These are phyloP conservation scores for Australoheros facetus DNA, from an alignment of 2,797 vertebrate species.

Conservation along the genomic window DNA sequence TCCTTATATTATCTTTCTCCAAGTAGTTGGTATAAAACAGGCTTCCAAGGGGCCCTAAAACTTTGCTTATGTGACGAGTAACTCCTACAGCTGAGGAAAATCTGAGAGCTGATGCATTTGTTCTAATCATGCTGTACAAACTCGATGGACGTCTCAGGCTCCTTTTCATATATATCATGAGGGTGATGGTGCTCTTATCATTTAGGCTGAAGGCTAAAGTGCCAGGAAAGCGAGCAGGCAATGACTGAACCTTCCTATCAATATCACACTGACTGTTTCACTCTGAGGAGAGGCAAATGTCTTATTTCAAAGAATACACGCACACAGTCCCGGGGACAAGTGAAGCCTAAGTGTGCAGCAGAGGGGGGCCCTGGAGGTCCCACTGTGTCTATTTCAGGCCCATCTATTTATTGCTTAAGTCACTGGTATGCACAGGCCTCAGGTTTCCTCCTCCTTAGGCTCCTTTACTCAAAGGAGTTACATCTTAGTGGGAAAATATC, in stretches of 20 bases:
- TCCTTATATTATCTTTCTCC: background rate
- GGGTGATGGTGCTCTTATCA: background rate
- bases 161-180: background rate
- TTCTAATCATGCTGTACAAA: background rate
- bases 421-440: constrained; percentile 75
- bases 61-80: background rate
- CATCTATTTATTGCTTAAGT: constrained; percentile 83
- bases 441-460: constrained; percentile 66
- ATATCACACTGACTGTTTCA: background rate
- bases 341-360: constrained; percentile 20
- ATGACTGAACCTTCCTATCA: background rate
- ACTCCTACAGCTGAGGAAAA: background rate
- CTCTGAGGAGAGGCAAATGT: background rate
- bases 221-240: background rate
- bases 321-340: background rate
- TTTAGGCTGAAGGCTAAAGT: background rate
- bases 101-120: background rate
- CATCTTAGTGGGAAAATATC: constrained; percentile 43
- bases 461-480: constrained; percentile 43
- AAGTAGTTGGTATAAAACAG: background rate
- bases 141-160: fast-evolving
- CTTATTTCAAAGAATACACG: background rate
- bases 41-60: background rate
- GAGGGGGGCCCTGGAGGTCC: constrained; percentile 39
- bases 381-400: constrained; percentile 80